phyloP scores from a whole-genome alignment of 2,797 vertebrate genomes.

The Glossophaga mutica region DNA sequence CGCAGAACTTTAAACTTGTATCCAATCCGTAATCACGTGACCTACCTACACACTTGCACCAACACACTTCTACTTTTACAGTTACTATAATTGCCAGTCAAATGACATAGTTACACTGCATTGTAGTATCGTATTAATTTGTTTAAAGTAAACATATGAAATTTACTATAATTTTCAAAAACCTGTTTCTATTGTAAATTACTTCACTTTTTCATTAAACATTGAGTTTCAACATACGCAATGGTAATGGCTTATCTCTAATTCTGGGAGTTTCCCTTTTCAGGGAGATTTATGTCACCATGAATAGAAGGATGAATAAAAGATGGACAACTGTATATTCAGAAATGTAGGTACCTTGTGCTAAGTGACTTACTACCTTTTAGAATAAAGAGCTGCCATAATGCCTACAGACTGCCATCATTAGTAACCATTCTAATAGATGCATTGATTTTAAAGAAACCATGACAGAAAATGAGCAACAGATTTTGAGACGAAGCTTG shows the following conservation, averaged over 20 bases:
- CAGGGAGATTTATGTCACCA: neutral
- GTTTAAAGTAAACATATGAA: conserved; percentile 41
- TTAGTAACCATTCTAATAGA: neutral
- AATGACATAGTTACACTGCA: neutral
- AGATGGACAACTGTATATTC: neutral
- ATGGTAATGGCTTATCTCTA: neutral
- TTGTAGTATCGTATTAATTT: neutral
- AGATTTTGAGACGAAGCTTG: neutral
- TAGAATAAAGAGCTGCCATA: neutral
- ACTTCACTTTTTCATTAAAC: neutral
- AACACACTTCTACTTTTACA: neutral
- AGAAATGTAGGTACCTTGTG: neutral
- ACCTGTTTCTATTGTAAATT: neutral
- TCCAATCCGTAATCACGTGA: neutral
- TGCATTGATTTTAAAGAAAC: neutral
- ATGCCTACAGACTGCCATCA: neutral
- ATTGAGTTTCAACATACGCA: neutral
- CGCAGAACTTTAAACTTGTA: neutral
- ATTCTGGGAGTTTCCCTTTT: neutral
- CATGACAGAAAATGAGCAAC: neutral
- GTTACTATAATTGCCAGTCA: neutral
- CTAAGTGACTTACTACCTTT: neutral
- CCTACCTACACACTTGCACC: neutral
- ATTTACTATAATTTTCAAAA: neutral
- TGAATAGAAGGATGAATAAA: neutral